A percentile compares a stretch with the other conserved stretches of the same genome.
Conservation (phyloP, 2,797 vertebrate genomes). For the Pseudopleuronectes americanus region DNA sequence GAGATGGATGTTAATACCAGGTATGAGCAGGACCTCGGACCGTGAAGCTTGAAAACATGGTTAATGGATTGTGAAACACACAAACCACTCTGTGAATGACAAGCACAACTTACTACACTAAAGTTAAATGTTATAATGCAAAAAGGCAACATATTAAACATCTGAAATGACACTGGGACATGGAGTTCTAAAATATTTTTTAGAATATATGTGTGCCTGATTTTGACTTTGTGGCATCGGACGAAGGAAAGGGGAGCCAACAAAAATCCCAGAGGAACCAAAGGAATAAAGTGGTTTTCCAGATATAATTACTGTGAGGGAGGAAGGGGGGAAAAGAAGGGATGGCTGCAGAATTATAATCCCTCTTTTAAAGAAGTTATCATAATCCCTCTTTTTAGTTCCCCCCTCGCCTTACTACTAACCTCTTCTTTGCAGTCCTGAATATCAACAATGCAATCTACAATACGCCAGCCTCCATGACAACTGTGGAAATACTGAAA, state of each 20-base stretch:
- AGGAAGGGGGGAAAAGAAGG: not conserved
- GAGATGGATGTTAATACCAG: too few species aligned
- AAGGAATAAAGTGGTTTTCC: constrained; percentile 34
- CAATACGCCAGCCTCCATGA: not conserved
- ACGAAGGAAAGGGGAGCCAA: constrained; percentile 12
- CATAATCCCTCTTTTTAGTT: constrained; percentile 43
- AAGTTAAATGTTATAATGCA: not conserved
- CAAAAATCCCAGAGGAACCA: constrained; percentile 20
- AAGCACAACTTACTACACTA: not conserved
- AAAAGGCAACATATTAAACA: not conserved
- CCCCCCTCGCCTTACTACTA: constrained; percentile 2
- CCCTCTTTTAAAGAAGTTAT: constrained; percentile 44
- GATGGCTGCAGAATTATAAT: constrained; percentile 44
- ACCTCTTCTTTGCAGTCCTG: constrained; percentile 38
- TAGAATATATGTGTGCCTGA: not conserved
- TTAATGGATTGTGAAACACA: not conserved
- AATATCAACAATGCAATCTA: constrained; percentile 33
- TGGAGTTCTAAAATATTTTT: too few species aligned
- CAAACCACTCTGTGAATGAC: not conserved
- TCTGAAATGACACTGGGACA: not conserved
- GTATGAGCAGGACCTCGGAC: too few species aligned
- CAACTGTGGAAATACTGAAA: constrained; percentile 20
- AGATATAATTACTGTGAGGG: constrained; percentile 51
- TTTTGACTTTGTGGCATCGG: constrained; percentile 13
- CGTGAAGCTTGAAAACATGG: not conserved